phyloP scores from a whole-genome alignment of 2,888 invertebrate genomes.

The Oxytorus armatus region DNA sequence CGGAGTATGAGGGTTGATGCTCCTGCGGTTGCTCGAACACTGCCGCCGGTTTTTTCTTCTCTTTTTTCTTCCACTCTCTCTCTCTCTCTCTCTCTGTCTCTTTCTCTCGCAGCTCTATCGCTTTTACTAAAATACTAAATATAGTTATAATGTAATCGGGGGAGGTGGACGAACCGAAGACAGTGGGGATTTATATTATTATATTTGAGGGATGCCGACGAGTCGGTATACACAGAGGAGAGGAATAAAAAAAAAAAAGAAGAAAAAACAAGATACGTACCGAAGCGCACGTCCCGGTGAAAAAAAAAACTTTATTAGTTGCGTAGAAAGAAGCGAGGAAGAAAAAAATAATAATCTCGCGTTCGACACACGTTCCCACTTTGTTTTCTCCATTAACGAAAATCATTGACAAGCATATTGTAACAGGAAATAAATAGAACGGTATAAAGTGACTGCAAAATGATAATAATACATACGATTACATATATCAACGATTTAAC shows the following conservation, averaged over 20 bases:
- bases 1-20: not conserved
- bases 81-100: conserved; percentile 22
- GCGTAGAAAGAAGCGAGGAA: conserved; percentile 3
- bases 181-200: conserved; percentile 68
- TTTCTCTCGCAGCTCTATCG: conserved; percentile 32
- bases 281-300: conserved; percentile 21
- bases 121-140: conserved; percentile 51
- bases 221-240: conserved; percentile 35
- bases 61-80: conserved; percentile 42
- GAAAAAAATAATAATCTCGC: conserved; percentile 17
- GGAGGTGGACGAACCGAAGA: conserved; percentile 65
- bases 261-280: conserved; percentile 30
- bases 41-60: conserved; percentile 73
- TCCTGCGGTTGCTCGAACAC: conserved; percentile 68
- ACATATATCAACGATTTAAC: conserved; percentile 3
- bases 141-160: conserved; percentile 45
- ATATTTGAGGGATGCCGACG: conserved; percentile 73
- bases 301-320: conserved; percentile 35
- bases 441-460: not conserved
- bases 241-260: conserved; percentile 6
- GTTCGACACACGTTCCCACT: conserved; percentile 19
- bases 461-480: conserved; percentile 2
- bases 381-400: conserved; percentile 22
- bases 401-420: conserved; percentile 30
- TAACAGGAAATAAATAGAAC: conserved; percentile 16